Base-by-base conservation (phyloP, 2,113 vertebrate species). In the Machaerirhynchus nigripectus region DNA sequence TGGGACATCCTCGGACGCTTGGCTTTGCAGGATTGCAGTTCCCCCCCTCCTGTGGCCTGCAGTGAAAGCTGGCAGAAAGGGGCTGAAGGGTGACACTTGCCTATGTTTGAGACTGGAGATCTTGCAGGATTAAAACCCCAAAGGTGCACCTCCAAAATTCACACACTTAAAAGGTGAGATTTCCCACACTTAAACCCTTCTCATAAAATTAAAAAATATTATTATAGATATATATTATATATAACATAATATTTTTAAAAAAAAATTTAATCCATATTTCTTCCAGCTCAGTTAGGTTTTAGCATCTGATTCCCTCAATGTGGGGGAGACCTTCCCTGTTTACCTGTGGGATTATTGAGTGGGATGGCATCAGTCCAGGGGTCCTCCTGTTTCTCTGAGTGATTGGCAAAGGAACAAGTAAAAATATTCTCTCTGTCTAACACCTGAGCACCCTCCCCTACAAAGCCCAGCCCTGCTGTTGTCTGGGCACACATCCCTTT, bases 391-490 rank as follows among this genome's bases (percentile, higher is more conserved):
- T 84, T 59, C 63, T 83, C 40, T 90, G 47, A 71, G 31, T 5
- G 10, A 21, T 23, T 95, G 93, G 85, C 96, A 93, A 78, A 92
- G 7, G 73, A 80, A 61, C 56, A 89, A 90, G 18, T 60, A 6
- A 81, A 47, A 96, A 84, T 61, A 60, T 33, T 50, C 56, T 69
- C 53, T 59, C 64, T 68, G 56, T 75, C 89, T 60, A 84, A 87
- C 93, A 95, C 96, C 96, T 96, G 95, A 94, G 88, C 80, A 79
- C 50, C 86, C 49, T 84, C 83, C 23, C 55, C 26, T 52, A 30
- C 64, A 92, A 75, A 93, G 64, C 68, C 63, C 86, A 92, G 52
- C 56, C 90, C 93, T 94, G 95, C 90, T 94, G 93, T 82, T 96
- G 20, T 68, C 90, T 92, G 86, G 96, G 95, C 90, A 96, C 60